Percentiles rank a stretch among this genome's conserved stretches.
Evolutionary conservation across 1,140 invertebrate genomes (phyloP).

Genomic region (Formica exsecta): DNA sequence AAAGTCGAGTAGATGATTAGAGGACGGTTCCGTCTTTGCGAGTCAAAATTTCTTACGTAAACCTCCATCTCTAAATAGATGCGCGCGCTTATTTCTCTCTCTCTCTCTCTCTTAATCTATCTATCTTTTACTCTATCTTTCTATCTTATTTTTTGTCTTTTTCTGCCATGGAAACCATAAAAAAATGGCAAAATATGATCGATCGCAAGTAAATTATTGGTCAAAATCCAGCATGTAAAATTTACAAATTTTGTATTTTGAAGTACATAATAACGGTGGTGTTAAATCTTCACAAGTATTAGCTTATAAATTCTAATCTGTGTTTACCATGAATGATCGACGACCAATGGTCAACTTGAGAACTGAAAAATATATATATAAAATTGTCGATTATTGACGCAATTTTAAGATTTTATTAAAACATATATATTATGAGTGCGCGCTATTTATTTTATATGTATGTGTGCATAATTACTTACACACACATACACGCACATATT

Average conservation of each 20-base stretch:
- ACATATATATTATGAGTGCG: too few species aligned
- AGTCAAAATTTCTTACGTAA: constrained; percentile 45
- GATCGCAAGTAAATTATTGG: constrained; percentile 26
- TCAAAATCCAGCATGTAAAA: constrained; percentile 2
- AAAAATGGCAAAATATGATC: background rate
- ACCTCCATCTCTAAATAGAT: constrained; percentile 23
- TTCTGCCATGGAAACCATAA: background rate
- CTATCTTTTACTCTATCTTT: background rate
- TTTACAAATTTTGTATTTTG: constrained; percentile 21
- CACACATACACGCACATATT: too few species aligned
- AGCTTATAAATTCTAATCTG: background rate
- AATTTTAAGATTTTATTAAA: too few species aligned
- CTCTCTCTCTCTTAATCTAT: background rate
- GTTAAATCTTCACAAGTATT: constrained; percentile 43
- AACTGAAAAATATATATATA: too few species aligned
- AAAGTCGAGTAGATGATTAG: constrained; percentile 49
- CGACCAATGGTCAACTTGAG: background rate
- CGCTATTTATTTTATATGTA: too few species aligned
- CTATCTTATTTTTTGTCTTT: background rate
- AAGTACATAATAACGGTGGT: background rate
- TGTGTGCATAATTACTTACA: too few species aligned
- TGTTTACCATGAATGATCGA: background rate
- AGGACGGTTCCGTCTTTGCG: background rate
- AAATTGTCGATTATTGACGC: too few species aligned
- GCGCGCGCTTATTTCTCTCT: background rate